Conservation (phyloP, 1,140 invertebrate genomes). For the Zaprionus nigranus region DNA sequence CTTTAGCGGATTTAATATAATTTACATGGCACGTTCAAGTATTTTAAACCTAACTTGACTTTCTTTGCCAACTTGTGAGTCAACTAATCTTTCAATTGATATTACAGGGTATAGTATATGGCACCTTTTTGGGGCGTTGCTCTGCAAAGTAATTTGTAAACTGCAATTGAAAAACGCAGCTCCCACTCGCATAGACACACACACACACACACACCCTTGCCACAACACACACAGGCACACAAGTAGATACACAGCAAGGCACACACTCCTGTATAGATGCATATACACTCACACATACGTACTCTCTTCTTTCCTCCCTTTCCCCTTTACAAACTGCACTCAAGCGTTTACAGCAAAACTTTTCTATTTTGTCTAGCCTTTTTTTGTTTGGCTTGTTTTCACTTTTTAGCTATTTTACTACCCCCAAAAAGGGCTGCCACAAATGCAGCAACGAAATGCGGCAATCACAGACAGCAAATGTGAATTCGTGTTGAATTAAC, state of each 20-base stretch:
- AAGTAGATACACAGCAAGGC: not conserved
- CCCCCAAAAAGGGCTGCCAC: constrained; percentile 42
- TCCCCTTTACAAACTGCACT: constrained; percentile 5
- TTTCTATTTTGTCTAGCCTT: constrained; percentile 39
- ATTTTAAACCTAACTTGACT: not conserved
- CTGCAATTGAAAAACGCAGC: constrained; percentile 20
- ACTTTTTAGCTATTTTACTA: constrained; percentile 60
- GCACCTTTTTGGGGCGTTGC: constrained; percentile 24
- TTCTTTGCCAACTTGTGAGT: not conserved
- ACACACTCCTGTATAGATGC: not conserved
- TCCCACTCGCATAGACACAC: constrained; percentile 10
- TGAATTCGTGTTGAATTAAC: constrained; percentile 5
- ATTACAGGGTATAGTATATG: constrained; percentile 22
- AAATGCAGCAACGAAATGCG: not conserved
- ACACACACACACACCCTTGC: not conserved
- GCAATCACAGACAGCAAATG: constrained; percentile 23
- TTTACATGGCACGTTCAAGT: too few species aligned
- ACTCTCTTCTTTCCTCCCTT: not conserved
- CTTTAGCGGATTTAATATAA: not conserved
- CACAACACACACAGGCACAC: constrained; percentile 4
- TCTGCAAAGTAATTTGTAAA: constrained; percentile 20
- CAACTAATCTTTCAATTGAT: not conserved
- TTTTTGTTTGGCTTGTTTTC: constrained; percentile 44
- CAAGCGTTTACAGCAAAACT: constrained; percentile 34
- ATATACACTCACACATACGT: not conserved